These are phyloP conservation scores for Cantharis flavilabris DNA, from an alignment of 2,888 invertebrate species.

Conservation along the genomic window DNA sequence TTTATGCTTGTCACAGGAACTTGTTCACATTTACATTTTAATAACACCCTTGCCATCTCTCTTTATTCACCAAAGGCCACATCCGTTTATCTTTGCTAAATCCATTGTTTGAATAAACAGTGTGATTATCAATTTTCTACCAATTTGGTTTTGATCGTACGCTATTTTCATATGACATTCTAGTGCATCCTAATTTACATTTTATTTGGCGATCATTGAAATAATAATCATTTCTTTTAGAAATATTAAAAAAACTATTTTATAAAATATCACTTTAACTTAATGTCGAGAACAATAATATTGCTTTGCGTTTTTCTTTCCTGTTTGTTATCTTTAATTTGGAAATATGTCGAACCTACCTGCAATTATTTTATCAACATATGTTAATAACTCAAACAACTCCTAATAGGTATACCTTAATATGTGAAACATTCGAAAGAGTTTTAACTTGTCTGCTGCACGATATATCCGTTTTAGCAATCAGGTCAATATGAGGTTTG, in stretches of 20 bases:
- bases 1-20: conserved; percentile 54
- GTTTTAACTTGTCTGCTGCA: conserved; percentile 39
- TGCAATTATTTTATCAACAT: conserved; percentile 12
- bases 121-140: conserved; percentile 59
- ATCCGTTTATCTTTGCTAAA: conserved; percentile 38
- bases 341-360: not conserved
- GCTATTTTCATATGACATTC: conserved; percentile 49
- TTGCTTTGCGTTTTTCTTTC: not conserved
- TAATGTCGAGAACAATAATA: not conserved
- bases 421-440: conserved; percentile 29
- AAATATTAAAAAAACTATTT: not conserved
- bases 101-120: conserved; percentile 45
- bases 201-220: not conserved
- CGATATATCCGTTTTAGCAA: conserved; percentile 55
- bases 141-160: conserved; percentile 57
- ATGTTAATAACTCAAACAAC: conserved; percentile 27
- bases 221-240: not conserved
- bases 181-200: conserved; percentile 25
- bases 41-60: conserved; percentile 50
- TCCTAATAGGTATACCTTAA: conserved; percentile 16
- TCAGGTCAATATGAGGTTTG: conserved; percentile 49
- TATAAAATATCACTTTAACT: not conserved
- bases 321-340: not conserved
- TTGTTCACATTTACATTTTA: conserved; percentile 57
- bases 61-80: conserved; percentile 32